A percentile compares a stretch with the other conserved stretches of the same genome.
phyloP scores from a whole-genome alignment of 2,113 vertebrate genomes.

The Brachyistius frenatus region DNA sequence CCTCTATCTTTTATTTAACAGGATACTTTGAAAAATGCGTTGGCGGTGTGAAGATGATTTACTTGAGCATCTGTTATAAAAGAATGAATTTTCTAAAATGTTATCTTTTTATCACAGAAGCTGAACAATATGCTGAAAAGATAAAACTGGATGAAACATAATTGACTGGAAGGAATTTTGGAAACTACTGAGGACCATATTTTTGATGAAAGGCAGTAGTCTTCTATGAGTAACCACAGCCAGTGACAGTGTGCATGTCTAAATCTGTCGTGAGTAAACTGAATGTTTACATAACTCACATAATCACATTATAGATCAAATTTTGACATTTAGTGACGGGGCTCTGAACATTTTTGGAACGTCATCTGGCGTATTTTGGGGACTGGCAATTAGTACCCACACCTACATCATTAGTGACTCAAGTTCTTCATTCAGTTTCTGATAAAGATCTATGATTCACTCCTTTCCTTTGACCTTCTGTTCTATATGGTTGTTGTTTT shows the following conservation, averaged over 20 bases:
- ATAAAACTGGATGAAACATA: no score
- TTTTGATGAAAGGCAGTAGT: no score
- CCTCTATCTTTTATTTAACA: conserved; percentile 30
- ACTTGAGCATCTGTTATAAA: no score
- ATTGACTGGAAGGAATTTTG: no score
- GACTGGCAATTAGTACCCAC: conserved; percentile 47
- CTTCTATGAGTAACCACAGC: neutral
- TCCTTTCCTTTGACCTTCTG: conserved; percentile 39
- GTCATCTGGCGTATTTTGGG: conserved; percentile 22
- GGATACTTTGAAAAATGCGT: conserved; percentile 30
- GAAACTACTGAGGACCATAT: no score
- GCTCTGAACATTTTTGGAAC: neutral
- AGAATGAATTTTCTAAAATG: no score
- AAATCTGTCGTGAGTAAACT: neutral
- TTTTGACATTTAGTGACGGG: conserved; percentile 37
- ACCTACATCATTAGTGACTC: conserved; percentile 49
- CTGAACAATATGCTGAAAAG: no score
- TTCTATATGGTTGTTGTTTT: conserved; percentile 19
- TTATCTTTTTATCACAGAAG: no score
- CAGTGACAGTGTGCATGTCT: neutral
- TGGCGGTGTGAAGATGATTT: conserved; percentile 26
- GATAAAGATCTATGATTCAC: conserved; percentile 55
- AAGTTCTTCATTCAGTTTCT: conserved; percentile 34
- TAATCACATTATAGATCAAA: conserved; percentile 24
- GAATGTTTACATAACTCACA: no score